A percentile compares a stretch with the other conserved stretches of the same genome.
Conservation (phyloP, 2,888 invertebrate genomes). For the Diplazon laetatorius region DNA sequence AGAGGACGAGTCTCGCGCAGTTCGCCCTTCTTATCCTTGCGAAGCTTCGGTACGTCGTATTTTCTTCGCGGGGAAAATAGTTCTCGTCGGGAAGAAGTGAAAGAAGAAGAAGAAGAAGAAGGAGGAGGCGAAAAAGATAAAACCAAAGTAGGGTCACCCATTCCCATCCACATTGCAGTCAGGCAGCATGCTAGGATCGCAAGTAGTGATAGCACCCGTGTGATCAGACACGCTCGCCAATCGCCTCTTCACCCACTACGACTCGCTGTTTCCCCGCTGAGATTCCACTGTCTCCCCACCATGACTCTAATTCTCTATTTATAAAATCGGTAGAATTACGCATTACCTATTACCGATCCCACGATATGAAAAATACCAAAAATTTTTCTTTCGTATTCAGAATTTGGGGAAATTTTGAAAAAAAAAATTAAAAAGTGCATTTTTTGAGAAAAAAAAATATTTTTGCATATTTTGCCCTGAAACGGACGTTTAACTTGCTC, state of each 20-base stretch:
- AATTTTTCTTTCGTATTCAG: no score
- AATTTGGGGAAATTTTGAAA: no score
- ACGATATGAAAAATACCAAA: no score
- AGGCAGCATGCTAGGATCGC: constrained; percentile 62
- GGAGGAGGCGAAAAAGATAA: constrained; percentile 7
- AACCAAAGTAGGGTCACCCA: background rate
- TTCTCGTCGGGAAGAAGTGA: constrained; percentile 18
- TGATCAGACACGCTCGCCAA: constrained; percentile 53
- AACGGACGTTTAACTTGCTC: no score
- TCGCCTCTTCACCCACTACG: background rate
- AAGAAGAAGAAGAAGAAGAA: constrained; percentile 2
- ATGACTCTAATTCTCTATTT: no score
- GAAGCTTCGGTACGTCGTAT: constrained; percentile 28
- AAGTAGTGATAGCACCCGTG: constrained; percentile 63
- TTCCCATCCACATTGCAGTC: constrained; percentile 2
- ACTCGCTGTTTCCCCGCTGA: background rate
- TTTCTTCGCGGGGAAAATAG: constrained; percentile 17
- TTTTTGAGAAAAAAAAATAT: no score
- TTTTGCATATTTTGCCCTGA: no score
- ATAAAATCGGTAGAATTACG: no score
- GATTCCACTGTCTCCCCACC: no score
- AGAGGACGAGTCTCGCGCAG: constrained; percentile 17
- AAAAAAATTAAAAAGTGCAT: no score
- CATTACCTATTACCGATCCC: no score
- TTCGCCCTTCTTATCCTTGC: background rate